Evolutionary conservation across 2,797 vertebrate genomes (phyloP), one percentile per base, ranked within the genome.

Genomic region (Lophius americanus): DNA sequence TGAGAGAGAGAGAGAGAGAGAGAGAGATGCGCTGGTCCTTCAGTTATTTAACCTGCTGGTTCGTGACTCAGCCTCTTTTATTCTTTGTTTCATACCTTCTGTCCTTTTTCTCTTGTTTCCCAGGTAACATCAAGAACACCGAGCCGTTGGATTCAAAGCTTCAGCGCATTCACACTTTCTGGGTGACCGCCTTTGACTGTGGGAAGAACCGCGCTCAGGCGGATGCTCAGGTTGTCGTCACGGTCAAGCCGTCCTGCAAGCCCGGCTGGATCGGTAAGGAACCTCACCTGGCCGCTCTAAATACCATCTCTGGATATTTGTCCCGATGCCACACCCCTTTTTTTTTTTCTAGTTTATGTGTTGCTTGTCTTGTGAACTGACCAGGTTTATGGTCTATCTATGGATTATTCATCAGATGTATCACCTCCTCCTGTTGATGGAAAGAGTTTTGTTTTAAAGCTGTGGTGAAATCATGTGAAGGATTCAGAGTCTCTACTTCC

Each of bases 101-200:
- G 48, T 14, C 56, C 70, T 32, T 73, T 52, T 58, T 14, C 77
- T 33, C 62, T 39, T 60, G 39, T 56, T 10, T 42, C 54, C 67
- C 88, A 99, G 98, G 98, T 53, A 98, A 98, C 92, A 99, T 99
- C 0, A 98, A 98, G 91, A 98, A 99, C 90, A 98, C 96, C 0
- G 98, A 99, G 91, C 96, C 96, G 2, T 85, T 99, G 81, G 96
- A 98, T 81, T 97, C 96, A 12, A 98, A 95, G 52, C 95, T 87
- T 0, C 96, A 98, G 87, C 94, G 88, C 3, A 87, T 96, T 77
- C 95, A 98, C 89, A 97, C 95, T 87, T 98, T 99, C 89, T 96
- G 96, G 4, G 98, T 99, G 87, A 99, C 98, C 0, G 98, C 98
- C 7, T 99, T 98, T 11, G 98, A 99, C 90, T 99, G 98, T 6